Evolutionary conservation across 2,888 invertebrate species (phyloP).

Genomic region (Xanthorhoe designata): DNA sequence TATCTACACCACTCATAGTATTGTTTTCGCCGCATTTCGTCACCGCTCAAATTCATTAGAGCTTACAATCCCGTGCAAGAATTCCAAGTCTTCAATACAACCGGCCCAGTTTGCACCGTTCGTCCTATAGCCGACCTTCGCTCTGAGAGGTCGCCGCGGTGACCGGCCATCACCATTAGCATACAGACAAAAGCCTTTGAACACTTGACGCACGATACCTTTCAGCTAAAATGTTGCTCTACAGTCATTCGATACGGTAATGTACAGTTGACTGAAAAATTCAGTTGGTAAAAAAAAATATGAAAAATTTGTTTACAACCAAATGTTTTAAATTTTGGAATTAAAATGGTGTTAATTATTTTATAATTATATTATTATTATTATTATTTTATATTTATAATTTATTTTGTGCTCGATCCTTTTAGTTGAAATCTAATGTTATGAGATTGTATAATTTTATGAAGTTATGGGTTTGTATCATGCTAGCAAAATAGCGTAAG

Average conservation of each 20-base stretch:
- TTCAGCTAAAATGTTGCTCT: slow-evolving; percentile 61
- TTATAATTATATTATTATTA: too few species aligned
- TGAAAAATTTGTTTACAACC: too few species aligned
- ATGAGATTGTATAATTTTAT: too few species aligned
- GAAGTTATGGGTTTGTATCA: too few species aligned
- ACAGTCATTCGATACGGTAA: slow-evolving; percentile 25
- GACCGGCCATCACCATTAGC: slow-evolving; percentile 77
- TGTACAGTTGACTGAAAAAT: slow-evolving; percentile 11
- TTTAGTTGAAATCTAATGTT: too few species aligned
- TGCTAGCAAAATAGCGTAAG: too few species aligned
- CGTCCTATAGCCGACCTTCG: slow-evolving; percentile 81
- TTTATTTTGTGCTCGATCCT: too few species aligned
- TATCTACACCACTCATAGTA: not conserved
- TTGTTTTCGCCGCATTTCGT: not conserved
- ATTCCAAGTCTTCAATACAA: slow-evolving; percentile 48
- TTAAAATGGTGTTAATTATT: too few species aligned
- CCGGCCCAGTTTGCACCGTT: slow-evolving; percentile 45
- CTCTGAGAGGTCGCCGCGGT: slow-evolving; percentile 73
- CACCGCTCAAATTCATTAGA: slow-evolving; percentile 31
- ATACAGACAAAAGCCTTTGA: slow-evolving; percentile 79
- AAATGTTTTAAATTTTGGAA: too few species aligned
- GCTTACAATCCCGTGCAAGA: slow-evolving; percentile 51
- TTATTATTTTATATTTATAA: too few species aligned
- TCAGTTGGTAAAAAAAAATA: not conserved
- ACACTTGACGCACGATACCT: slow-evolving; percentile 73